phyloP scores from a whole-genome alignment of 2,113 vertebrate genomes.

The Azemiops feae region DNA sequence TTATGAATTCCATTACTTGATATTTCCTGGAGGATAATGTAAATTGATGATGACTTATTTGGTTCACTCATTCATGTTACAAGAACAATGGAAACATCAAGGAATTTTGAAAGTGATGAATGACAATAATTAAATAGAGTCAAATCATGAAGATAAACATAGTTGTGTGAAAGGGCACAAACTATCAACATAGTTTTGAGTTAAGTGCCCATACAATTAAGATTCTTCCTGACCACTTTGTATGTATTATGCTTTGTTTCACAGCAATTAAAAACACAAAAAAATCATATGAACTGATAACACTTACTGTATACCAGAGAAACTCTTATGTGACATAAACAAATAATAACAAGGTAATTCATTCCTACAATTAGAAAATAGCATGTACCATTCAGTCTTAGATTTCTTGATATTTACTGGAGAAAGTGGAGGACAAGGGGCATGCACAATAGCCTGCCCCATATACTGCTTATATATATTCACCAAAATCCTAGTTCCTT shows the following conservation, averaged over 20 bases:
- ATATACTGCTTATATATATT: not conserved
- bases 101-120: not conserved
- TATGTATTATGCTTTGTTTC: not conserved
- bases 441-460: not conserved
- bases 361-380: not conserved
- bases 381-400: not conserved
- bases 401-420: not conserved
- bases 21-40: not conserved
- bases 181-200: not conserved
- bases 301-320: not conserved
- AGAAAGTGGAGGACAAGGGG: not conserved
- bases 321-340: not conserved
- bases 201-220: not conserved
- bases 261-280: not conserved
- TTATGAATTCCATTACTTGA: not conserved
- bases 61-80: not conserved
- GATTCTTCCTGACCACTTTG: not conserved
- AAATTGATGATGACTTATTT: not conserved
- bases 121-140: not conserved
- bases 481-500: not conserved
- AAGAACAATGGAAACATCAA: too few relatives aligned
- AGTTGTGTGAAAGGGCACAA: not conserved
- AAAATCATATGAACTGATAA: not conserved
- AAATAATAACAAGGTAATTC: not conserved
- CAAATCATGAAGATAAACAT: not conserved